Evolutionary conservation across 2,888 invertebrate species (phyloP).

Genomic region (Eupelmus urozonus): DNA sequence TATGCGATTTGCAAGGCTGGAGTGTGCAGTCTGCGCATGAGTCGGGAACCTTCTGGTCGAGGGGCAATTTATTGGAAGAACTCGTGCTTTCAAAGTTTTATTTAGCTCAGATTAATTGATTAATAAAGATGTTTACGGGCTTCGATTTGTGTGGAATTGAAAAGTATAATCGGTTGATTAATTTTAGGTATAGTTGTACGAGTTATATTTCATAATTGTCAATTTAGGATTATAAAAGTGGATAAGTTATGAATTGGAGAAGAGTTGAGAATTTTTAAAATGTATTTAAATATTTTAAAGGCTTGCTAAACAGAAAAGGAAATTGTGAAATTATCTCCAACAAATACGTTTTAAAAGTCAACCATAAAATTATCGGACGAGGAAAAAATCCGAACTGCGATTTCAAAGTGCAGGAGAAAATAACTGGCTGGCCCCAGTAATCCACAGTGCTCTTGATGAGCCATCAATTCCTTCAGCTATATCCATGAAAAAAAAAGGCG

Average conservation of each 20-base stretch:
- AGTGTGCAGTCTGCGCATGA: not conserved
- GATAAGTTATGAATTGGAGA: too few relatives aligned
- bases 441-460: conserved; percentile 14
- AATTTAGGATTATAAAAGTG: too few relatives aligned
- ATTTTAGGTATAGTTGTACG: too few relatives aligned
- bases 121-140: conserved; percentile 14
- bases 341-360: not conserved
- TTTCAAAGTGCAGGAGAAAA: not conserved
- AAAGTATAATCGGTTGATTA: not conserved
- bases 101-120: conserved; percentile 8
- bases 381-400: not conserved
- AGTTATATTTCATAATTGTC: too few relatives aligned
- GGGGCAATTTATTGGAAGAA: not conserved
- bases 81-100: not conserved
- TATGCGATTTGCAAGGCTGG: too few relatives aligned
- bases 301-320: too few relatives aligned
- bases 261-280: too few relatives aligned
- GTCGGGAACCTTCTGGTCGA: not conserved
- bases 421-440: conserved; percentile 1
- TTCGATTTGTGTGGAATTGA: too few relatives aligned
- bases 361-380: not conserved
- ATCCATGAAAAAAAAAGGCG: conserved; percentile 22
- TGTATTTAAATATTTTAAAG: too few relatives aligned
- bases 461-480: conserved; percentile 23
- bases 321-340: not conserved